Evolutionary conservation across 2,797 vertebrate genomes (phyloP), one percentile per base, ranked within the genome.

Genomic region (Eulemur albifrons): DNA sequence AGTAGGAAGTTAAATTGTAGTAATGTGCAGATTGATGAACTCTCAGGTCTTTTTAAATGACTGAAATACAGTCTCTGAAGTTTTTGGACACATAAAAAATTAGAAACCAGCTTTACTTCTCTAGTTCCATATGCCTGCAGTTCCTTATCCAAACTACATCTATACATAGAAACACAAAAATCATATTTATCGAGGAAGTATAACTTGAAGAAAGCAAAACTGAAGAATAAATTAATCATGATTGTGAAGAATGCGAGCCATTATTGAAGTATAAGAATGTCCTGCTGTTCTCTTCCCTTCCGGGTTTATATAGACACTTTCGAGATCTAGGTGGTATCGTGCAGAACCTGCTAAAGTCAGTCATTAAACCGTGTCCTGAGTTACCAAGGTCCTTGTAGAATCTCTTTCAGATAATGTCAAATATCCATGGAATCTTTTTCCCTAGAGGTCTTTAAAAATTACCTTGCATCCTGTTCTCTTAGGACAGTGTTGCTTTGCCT

Each of bases 121-220:
- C 48, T 54, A 65, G n/a, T 69, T 27, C 32, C 59, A 20, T n/a
- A 70, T 80, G 20, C 48, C 45, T 94, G 30, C 35, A 94, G 25
- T 86, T 85, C 18, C 76, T 94, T 89, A 54, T 92, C 89, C 48
- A 65, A 54, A 67, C 48, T 86, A 21, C 54, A 45, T 85, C 72
- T 63, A 27, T 82, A 85, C 23, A 17, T 4, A 65, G 5, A 90
- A 95, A 65, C 30, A 25, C 50, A 61, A 48, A 40, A 77, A 50
- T 38, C 52, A 5, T 87, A 52, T 69, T 93, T 91, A 77, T 72
- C 86, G 59, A 93, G 93, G 83, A 95, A 93, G 75, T 70, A 35
- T 63, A 52, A 83, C 20, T 75, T 70, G 54, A 87, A 82, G 43
- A 82, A 73, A 94, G 54, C 11, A 94, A 45, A n/a, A 30, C 40